Conservation (phyloP, 1,140 invertebrate genomes). For the Melipona quadrifasciata region DNA sequence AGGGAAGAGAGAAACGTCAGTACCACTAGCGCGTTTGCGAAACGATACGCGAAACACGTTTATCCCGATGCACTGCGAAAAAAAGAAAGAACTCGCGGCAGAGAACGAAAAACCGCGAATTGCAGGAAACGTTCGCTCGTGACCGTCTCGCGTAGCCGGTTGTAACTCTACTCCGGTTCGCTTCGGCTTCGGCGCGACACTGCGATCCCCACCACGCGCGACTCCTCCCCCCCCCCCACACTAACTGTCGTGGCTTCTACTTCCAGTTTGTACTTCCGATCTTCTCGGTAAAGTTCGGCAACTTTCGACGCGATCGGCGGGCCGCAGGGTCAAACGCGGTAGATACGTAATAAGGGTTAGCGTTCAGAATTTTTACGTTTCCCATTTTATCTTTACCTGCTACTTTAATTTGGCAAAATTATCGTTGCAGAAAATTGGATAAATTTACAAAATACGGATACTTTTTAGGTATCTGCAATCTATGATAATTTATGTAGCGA, state of each 20-base stretch:
- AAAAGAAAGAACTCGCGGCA: conserved; percentile 7
- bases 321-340: background rate
- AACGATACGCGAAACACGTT: background rate
- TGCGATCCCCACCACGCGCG: background rate
- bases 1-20: background rate
- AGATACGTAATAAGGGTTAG: background rate
- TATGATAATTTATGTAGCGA: too few relatives aligned
- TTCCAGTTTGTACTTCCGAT: conserved; percentile 39
- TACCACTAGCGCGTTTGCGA: conserved; percentile 23
- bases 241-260: background rate
- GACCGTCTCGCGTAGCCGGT: conserved; percentile 41
- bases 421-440: background rate
- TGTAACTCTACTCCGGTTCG: conserved; percentile 51
- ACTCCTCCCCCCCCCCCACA: background rate
- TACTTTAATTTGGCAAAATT: too few relatives aligned
- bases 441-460: background rate
- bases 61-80: background rate
- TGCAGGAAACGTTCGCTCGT: conserved; percentile 25
- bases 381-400: too few relatives aligned
- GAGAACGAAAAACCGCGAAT: conserved; percentile 39
- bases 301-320: conserved; percentile 33
- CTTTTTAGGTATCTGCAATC: background rate
- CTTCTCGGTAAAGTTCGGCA: conserved; percentile 26
- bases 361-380: background rate
- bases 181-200: conserved; percentile 41